Evolutionary conservation across 2,888 invertebrate genomes (phyloP), one percentile per base, ranked within the genome.

Genomic region (Sepioteuthis lessoniana): DNA sequence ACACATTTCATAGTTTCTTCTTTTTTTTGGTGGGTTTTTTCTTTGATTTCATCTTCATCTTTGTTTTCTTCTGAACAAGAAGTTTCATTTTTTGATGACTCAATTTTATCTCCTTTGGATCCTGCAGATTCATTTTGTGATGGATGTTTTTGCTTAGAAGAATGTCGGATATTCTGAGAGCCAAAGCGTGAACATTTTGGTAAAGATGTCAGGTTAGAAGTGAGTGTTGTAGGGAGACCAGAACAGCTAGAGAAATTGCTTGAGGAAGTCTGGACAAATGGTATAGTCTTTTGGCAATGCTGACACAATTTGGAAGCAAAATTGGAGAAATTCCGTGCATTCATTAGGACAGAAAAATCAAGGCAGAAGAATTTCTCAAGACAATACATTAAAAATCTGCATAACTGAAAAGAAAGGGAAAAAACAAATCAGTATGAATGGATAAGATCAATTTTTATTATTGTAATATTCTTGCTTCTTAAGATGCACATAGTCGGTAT

Each of bases 1-100:
- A 55, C 91, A 35, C 55, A 91, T 28, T 37, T 38, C 50, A 94
- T 35, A 47, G 46, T 91, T 19, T 94, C 50, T 55, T 91, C 38
- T 90, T 10, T 28, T 50, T 50, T 31, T 10, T n/a, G 25, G 1
- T 10, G 28, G 1, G n/a, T 46, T 50, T n/a, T n/a, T 16, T 1
- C 28, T 1, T 76, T 35, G 76, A 35, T 76, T 4, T 35, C 35
- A 13, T 76, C 76, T n/a, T 76, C 60, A 60, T 60, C 19, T 4
- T 76, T n/a, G 7, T 31, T 76, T 3, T 60, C 60, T 31, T 60
- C 60, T 31, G 10, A 60, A 28, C 31, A 31, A 31, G 60, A 60
- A 13, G 4, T 13, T 76, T 76, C 76, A 1, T 13, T 76, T 76
- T n/a, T 10, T 13, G 76, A 76, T 13, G 76, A 16, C 4, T 0